These are phyloP conservation scores for Kryphioiulus occultus DNA, from an alignment of 2,888 invertebrate species.

Conservation along the genomic window DNA sequence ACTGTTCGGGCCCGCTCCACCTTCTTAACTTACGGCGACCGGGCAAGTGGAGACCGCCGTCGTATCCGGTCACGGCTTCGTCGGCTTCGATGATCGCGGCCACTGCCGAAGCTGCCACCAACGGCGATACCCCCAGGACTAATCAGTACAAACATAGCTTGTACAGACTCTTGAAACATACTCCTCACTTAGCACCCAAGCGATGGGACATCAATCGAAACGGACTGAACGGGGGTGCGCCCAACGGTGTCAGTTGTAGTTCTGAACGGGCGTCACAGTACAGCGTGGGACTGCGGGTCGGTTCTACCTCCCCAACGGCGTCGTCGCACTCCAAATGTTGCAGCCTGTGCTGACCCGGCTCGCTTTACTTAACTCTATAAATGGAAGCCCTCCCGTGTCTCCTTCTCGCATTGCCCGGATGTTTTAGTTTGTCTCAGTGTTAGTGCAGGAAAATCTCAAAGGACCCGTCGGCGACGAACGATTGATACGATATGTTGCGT, in stretches of 20 bases:
- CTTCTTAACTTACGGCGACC: constrained; percentile 41
- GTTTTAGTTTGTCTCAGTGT: neutral
- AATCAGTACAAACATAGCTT: constrained; percentile 36
- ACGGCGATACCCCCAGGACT: neutral
- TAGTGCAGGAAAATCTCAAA: neutral
- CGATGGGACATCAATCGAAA: constrained; percentile 56
- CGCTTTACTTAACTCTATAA: neutral
- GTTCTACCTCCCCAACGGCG: constrained; percentile 17
- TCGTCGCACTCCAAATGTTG: constrained; percentile 51
- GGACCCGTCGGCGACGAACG: neutral
- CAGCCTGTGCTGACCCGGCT: constrained; percentile 51
- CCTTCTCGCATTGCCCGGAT: neutral
- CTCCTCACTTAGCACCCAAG: constrained; percentile 51
- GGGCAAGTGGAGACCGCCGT: constrained; percentile 45
- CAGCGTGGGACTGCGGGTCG: constrained; percentile 7
- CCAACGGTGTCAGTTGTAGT: neutral
- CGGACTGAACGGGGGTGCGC: constrained; percentile 54
- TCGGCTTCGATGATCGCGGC: neutral
- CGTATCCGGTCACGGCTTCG: constrained; percentile 42
- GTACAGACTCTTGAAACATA: constrained; percentile 47
- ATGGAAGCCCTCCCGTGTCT: neutral
- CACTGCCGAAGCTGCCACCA: neutral
- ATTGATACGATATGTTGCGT: too few species aligned
- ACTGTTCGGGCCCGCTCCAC: constrained; percentile 41
- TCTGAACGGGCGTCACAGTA: neutral